A percentile compares a stretch with the other conserved stretches of the same genome.
phyloP scores from a whole-genome alignment of 2,113 vertebrate genomes.

The Macaca nemestrina region DNA sequence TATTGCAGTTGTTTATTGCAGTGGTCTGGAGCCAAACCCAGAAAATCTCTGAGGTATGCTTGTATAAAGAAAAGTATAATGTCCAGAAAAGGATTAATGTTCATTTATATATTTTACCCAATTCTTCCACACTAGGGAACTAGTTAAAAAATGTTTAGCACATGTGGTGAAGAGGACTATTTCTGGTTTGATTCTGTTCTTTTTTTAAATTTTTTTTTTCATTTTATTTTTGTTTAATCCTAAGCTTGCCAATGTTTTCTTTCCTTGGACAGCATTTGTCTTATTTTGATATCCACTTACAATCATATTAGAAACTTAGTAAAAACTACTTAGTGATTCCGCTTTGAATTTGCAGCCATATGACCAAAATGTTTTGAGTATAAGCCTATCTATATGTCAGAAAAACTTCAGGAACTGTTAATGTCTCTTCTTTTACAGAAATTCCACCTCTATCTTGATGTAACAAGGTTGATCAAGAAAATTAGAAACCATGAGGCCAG shows the following conservation, averaged over 20 bases:
- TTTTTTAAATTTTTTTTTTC: neutral
- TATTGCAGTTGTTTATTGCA: neutral
- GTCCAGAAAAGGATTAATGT: neutral
- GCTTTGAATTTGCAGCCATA: neutral
- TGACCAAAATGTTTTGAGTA: neutral
- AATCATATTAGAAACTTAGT: neutral
- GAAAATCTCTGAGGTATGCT: neutral
- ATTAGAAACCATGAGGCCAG: neutral
- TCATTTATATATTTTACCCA: neutral
- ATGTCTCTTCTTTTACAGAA: neutral
- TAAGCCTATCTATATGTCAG: neutral
- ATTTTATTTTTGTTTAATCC: slow-evolving; percentile 33
- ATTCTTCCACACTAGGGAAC: neutral
- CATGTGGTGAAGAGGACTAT: neutral
- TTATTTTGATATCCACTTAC: neutral
- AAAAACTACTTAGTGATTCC: neutral
- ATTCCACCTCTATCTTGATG: neutral
- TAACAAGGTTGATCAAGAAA: neutral
- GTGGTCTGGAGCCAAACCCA: neutral
- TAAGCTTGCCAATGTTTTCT: neutral
- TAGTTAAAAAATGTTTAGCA: neutral
- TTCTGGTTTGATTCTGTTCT: neutral
- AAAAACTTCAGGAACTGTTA: slow-evolving; percentile 8
- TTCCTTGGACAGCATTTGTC: neutral
- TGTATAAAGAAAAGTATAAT: neutral